Evolutionary conservation across 2,888 invertebrate species (phyloP).

Genomic region (Hyposoter didymator): DNA sequence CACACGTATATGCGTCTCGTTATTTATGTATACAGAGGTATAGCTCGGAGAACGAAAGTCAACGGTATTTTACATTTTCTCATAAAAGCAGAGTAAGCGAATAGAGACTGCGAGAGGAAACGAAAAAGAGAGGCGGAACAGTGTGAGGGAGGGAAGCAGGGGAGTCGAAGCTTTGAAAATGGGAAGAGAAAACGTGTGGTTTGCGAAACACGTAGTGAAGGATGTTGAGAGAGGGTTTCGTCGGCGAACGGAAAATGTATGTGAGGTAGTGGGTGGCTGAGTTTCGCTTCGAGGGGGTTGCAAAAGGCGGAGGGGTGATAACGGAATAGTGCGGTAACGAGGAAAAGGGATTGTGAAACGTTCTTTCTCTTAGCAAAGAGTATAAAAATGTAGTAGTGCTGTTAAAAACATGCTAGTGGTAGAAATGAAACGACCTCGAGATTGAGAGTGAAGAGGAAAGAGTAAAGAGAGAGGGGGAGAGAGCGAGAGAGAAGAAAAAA

Average conservation of each 20-base stretch:
- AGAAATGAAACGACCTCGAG: slow-evolving; percentile 57
- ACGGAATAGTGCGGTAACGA: slow-evolving; percentile 47
- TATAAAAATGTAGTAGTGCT: slow-evolving; percentile 19
- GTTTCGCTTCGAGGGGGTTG: slow-evolving; percentile 42
- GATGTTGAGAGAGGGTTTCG: slow-evolving; percentile 43
- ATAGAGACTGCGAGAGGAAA: background rate
- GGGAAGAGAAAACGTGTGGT: slow-evolving; percentile 16
- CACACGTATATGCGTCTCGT: background rate
- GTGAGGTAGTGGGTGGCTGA: slow-evolving; percentile 58
- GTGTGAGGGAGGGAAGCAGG: slow-evolving; percentile 13
- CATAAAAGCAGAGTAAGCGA: slow-evolving; percentile 51
- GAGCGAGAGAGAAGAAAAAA: background rate
- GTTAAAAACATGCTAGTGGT: background rate
- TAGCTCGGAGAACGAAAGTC: slow-evolving; percentile 35
- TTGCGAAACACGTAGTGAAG: slow-evolving; percentile 59
- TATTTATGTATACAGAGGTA: slow-evolving; percentile 16
- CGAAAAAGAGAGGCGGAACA: slow-evolving; percentile 32
- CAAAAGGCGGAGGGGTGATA: background rate
- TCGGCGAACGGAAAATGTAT: slow-evolving; percentile 62
- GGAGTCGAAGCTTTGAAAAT: background rate
- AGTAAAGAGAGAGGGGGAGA: slow-evolving; percentile 6
- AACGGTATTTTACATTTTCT: slow-evolving; percentile 50
- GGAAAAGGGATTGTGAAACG: slow-evolving; percentile 36
- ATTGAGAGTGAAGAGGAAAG: slow-evolving; percentile 38
- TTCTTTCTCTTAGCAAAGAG: slow-evolving; percentile 36